Evolutionary conservation across 2,113 vertebrate genomes (phyloP).

Genomic region (Alaudala cheleensis): DNA sequence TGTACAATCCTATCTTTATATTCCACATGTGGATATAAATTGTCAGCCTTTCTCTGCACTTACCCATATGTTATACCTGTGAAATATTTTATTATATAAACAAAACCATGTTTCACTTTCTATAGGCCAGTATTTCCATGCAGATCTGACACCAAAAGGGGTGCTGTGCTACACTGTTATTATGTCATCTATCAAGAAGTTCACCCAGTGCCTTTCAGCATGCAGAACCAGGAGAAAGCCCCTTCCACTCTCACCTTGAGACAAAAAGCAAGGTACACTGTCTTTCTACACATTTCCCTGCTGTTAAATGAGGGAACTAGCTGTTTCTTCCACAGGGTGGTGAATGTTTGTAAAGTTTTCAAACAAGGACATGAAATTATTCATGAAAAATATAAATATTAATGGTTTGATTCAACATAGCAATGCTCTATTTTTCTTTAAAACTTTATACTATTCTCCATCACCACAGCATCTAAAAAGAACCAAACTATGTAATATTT

Average conservation of each 20-base stretch:
- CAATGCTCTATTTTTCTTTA: not conserved
- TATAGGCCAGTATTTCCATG: conserved; percentile 23
- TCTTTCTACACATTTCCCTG: not conserved
- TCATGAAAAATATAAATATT: conserved; percentile 22
- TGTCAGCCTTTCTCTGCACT: conserved; percentile 15
- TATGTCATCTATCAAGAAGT: not conserved
- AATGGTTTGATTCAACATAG: not conserved
- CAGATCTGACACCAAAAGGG: conserved; percentile 14
- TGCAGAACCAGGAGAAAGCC: not conserved
- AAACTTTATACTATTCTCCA: not conserved
- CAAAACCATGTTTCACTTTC: conserved; percentile 48
- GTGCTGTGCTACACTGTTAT: not conserved
- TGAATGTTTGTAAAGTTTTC: conserved; percentile 9
- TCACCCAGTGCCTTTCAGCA: not conserved
- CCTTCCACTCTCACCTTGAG: not conserved
- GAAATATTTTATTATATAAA: conserved; percentile 68
- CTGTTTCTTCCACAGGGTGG: not conserved
- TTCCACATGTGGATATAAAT: conserved; percentile 57
- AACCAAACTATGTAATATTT: not conserved
- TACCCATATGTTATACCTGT: conserved; percentile 29
- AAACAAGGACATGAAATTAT: not conserved
- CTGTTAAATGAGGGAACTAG: not conserved
- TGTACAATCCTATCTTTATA: conserved; percentile 55
- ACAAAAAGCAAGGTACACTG: not conserved
- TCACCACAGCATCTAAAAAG: not conserved